These are phyloP conservation scores for Netelia virgata DNA, from an alignment of 2,888 invertebrate genomes.

Conservation along the genomic window DNA sequence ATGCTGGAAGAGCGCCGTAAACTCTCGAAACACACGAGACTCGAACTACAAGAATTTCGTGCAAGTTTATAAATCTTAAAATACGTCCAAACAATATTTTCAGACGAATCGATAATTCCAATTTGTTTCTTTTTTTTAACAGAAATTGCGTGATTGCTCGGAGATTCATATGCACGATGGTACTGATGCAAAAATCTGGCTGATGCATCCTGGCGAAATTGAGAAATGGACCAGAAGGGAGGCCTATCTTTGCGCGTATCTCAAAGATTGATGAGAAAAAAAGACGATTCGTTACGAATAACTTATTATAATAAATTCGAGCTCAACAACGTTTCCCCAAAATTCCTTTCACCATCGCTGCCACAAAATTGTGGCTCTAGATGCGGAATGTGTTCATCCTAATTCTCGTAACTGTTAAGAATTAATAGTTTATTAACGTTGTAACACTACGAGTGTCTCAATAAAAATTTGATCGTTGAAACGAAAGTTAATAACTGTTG, in stretches of 20 bases:
- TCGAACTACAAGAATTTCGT: slow-evolving; percentile 70
- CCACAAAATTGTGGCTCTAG: slow-evolving; percentile 19
- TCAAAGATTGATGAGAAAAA: slow-evolving; percentile 73
- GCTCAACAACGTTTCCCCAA: neutral
- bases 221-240: slow-evolving; percentile 78
- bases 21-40: slow-evolving; percentile 76
- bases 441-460: slow-evolving; percentile 22
- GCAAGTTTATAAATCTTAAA: slow-evolving; percentile 65
- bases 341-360: slow-evolving; percentile 10
- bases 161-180: slow-evolving; percentile 80
- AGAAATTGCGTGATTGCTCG: slow-evolving; percentile 82
- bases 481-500: slow-evolving; percentile 25
- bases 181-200: slow-evolving; percentile 80
- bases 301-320: no score
- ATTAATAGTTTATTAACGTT: slow-evolving; percentile 67
- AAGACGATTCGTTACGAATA: slow-evolving; percentile 2
- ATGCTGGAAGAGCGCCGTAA: slow-evolving; percentile 82
- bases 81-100: slow-evolving; percentile 26
- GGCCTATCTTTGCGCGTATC: slow-evolving; percentile 78
- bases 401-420: slow-evolving; percentile 59
- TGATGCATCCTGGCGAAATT: slow-evolving; percentile 76
- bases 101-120: neutral
- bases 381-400: slow-evolving; percentile 59
- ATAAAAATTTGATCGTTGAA: slow-evolving; percentile 42
- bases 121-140: slow-evolving; percentile 7